A percentile compares a stretch with the other conserved stretches of the same genome.
Conservation (phyloP, 2,888 invertebrate genomes). For the Parelbella ahira region DNA sequence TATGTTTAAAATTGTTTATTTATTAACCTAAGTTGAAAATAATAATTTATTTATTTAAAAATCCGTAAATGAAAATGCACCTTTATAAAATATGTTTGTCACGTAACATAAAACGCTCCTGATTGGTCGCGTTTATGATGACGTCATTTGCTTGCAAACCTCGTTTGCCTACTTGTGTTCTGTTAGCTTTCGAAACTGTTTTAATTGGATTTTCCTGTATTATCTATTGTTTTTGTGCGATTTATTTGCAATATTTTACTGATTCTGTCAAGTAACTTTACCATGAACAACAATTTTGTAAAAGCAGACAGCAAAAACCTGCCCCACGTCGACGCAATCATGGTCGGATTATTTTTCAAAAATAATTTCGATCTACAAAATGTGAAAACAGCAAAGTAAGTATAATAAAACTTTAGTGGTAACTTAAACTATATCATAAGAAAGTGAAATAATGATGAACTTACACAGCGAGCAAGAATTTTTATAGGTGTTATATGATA, state of each 20-base stretch:
- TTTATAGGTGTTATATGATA: too few species aligned
- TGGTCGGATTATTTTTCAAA: slow-evolving; percentile 23
- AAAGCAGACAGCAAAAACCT: slow-evolving; percentile 22
- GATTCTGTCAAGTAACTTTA: slow-evolving; percentile 5
- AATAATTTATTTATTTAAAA: too few species aligned
- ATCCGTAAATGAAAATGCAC: too few species aligned
- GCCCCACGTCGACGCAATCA: slow-evolving; percentile 19
- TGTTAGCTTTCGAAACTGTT: too few species aligned
- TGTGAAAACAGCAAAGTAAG: background rate
- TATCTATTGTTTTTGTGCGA: too few species aligned
- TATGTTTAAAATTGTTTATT: too few species aligned
- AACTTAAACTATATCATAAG: background rate
- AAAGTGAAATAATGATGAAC: background rate
- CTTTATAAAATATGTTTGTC: too few species aligned
- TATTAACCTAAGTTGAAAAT: too few species aligned
- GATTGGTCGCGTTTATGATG: background rate
- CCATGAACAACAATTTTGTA: slow-evolving; percentile 16
- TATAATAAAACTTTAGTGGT: background rate
- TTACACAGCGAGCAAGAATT: background rate
- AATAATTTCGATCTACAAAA: slow-evolving; percentile 20
- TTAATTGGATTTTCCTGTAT: too few species aligned
- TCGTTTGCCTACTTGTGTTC: background rate
- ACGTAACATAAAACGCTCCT: too few species aligned
- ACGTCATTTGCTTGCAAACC: background rate
- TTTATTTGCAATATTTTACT: too few species aligned